These are phyloP conservation scores for Brienomyrus longianalis DNA, from an alignment of 2,113 vertebrate genomes.

Conservation along the genomic window DNA sequence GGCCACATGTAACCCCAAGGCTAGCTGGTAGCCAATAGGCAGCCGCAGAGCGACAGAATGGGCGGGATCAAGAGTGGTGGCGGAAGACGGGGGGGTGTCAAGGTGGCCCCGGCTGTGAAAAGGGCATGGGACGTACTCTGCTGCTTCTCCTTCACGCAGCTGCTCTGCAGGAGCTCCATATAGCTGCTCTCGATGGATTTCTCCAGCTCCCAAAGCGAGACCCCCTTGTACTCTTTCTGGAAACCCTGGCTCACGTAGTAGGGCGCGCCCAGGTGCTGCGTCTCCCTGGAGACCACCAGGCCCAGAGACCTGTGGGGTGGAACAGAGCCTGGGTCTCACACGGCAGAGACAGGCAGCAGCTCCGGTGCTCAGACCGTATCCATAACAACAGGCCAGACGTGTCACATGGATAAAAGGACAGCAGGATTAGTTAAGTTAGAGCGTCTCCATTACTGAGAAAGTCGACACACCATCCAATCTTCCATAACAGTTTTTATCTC, in stretches of 20 bases:
- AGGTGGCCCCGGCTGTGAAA: neutral
- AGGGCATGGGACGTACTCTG: constrained; percentile 71
- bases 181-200: constrained; percentile 88
- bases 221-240: constrained; percentile 78
- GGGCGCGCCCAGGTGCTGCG: constrained; percentile 82
- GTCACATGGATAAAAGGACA: neutral
- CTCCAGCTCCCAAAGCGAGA: constrained; percentile 78
- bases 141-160: constrained; percentile 96
- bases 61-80: neutral
- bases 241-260: constrained; percentile 93
- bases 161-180: constrained; percentile 85
- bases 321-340: neutral
- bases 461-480: neutral
- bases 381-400: neutral
- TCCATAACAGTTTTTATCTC: neutral
- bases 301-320: constrained; percentile 71
- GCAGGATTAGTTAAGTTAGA: neutral
- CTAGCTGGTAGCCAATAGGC: neutral
- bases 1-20: neutral
- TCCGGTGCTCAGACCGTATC: neutral
- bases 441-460: neutral
- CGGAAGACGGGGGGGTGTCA: neutral
- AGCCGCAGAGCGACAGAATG: neutral
- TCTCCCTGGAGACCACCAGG: constrained; percentile 84
- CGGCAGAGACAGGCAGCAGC: neutral